A percentile compares a stretch with the other conserved stretches of the same genome.
These are phyloP conservation scores for Campoletis sonorensis DNA, from an alignment of 1,140 invertebrate species.

Conservation along the genomic window DNA sequence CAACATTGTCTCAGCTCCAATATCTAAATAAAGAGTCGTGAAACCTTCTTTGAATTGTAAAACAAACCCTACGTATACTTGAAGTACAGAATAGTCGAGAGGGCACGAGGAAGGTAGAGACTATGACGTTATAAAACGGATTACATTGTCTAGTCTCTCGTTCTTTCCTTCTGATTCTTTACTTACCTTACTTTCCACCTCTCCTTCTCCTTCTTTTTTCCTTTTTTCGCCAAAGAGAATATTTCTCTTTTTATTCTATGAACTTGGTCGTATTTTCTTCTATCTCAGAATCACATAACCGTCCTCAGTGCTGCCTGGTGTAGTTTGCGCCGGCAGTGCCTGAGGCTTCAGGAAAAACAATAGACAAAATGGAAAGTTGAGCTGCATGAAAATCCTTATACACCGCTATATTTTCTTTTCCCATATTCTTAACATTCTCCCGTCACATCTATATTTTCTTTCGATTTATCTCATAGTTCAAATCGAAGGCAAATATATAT, in stretches of 20 bases:
- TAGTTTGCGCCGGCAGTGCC: not conserved
- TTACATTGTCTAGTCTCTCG: not conserved
- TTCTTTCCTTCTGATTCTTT: not conserved
- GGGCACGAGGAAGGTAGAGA: not conserved
- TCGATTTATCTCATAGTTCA: too few relatives aligned
- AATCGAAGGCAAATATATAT: too few relatives aligned
- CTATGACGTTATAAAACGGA: conserved; percentile 1
- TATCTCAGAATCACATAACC: not conserved
- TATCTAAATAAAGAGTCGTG: conserved; percentile 18
- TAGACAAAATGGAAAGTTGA: not conserved
- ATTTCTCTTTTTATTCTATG: not conserved
- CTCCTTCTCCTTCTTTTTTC: not conserved
- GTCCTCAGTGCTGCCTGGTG: not conserved
- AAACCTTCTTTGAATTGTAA: conserved; percentile 59
- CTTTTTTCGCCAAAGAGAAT: not conserved
- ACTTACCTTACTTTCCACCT: not conserved
- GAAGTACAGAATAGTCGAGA: conserved; percentile 7
- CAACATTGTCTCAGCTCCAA: conserved; percentile 12
- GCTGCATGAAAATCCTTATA: too few relatives aligned
- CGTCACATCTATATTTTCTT: too few relatives aligned
- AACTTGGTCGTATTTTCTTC: conserved; percentile 6
- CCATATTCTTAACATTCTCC: too few relatives aligned
- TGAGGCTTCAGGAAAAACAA: not conserved
- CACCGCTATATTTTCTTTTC: too few relatives aligned
- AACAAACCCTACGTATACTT: conserved; percentile 54